Base-by-base conservation (phyloP, 2,888 invertebrate genomes). In the Eudemis profundana region DNA sequence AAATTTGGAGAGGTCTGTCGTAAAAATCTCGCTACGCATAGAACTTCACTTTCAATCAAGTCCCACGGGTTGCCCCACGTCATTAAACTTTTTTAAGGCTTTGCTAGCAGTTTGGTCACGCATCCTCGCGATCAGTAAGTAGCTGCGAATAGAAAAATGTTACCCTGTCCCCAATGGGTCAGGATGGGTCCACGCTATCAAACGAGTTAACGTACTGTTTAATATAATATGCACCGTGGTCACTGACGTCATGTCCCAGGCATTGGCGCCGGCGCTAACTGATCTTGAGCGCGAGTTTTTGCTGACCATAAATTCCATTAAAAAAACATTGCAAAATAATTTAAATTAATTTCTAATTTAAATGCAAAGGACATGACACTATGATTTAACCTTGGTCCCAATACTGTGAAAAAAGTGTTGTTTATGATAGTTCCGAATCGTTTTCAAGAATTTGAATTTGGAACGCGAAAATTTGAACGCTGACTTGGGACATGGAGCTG, bases 201-300 rank as follows among this genome's bases (percentile, higher is more conserved):
- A 44, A 7, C 7, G 12, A 23, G 53, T 40, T 23, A 21, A 10
- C 44, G 44, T 36, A 42, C 40, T 50, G 33, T n/a, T n/a, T 36
- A 33, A 36, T 15, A 36, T 17, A 33, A 29, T 14, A 46, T 7
- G 3, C n/a, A 54, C 27, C 15, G 42, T 56, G 42, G 12, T 27
- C 19, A 29, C 56, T 65, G 65, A 65, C 65, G 65, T 53, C 60
- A 60, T 47, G 10, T 38, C 29, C 12, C 38, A 59, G 40, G 60
- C 40, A 65, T 56, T 53, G 65, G 60, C 65, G 65, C 65, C 65
- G 65, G 65, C 65, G 65, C 65, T 36, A 56, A 59, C 53, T 53
- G 64, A 56, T 56, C 27, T 21, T 40, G 46, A 12, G 40, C 44
- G 36, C 36, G 36, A 53, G 36, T 51, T 60, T 65, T 46, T 51